Evolutionary conservation across 1,140 invertebrate genomes (phyloP), one percentile per base, ranked within the genome.

Genomic region (Onthophagus taurus): DNA sequence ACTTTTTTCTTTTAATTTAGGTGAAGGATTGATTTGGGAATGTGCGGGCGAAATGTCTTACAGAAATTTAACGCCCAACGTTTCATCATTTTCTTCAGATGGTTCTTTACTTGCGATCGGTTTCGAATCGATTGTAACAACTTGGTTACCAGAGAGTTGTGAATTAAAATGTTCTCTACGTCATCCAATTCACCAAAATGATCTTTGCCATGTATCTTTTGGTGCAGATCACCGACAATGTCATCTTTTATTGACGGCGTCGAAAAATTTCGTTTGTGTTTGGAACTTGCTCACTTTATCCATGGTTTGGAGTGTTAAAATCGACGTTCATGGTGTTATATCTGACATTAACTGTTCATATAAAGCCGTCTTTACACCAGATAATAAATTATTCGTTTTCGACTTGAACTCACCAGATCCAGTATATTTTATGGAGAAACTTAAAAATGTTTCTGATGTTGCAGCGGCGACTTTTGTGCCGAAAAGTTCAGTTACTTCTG

Each of bases 271-370:
- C 42, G 53, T 87, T 2, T 67, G 71, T 19, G 76, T 82, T 5
- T 88, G 84, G 84, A 79, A 85, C 68, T 60, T 86, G 17, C 63
- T 85, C 36, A 78, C 77, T 2, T 67, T 83, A 2, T 70, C 70
- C 4, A 49, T 84, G 29, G 61, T 68, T 4, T 77, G 76, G 70
- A 72, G 70, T 47, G 71, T 83, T 23, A 63, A 70, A 2, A 52
- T 83, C 21, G 61, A 66, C 29, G 57, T 74, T 1, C 53, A 61
- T 9, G 61, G 67, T 29, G 58, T 83, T 17, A 51, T 72, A 16
- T 55, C 70, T 26, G 83, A 87, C 67, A 70, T 74, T 11, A 57
- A 69, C 4, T 77, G 78, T 11, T 72, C 70, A 26, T 68, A 78
- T 24, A 77, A 84, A 67, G 78, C 80, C 41, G 74, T 70, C 14